phyloP scores from a whole-genome alignment of 2,797 vertebrate genomes.

The Salmo trutta region DNA sequence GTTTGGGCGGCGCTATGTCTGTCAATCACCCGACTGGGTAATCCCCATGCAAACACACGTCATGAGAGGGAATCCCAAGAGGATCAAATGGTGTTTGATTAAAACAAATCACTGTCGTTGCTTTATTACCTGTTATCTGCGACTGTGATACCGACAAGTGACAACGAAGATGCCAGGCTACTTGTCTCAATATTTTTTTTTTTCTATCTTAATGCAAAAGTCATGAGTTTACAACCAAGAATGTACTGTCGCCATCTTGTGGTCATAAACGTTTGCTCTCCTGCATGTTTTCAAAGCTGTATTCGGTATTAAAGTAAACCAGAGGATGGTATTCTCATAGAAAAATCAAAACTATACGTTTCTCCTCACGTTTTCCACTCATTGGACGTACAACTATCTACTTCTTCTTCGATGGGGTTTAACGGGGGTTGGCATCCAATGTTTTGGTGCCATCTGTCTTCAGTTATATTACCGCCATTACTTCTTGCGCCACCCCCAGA shows the following conservation, averaged over 20 bases:
- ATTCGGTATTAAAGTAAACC: too few relatives aligned
- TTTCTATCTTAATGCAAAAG: not conserved
- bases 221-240: not conserved
- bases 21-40: slow-evolving; percentile 26
- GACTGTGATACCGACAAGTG: not conserved
- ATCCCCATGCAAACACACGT: not conserved
- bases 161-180: not conserved
- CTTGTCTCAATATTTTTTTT: not conserved
- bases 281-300: not conserved
- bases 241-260: slow-evolving; percentile 17
- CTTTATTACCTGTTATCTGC: not conserved
- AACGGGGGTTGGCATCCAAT: too few relatives aligned
- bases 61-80: not conserved
- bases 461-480: too few relatives aligned
- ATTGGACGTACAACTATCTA: too few relatives aligned
- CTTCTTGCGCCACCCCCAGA: too few relatives aligned
- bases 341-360: too few relatives aligned
- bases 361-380: too few relatives aligned
- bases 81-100: not conserved
- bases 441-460: too few relatives aligned
- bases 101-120: not conserved
- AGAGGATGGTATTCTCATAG: not conserved
- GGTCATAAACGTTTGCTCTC: not conserved
- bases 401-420: too few relatives aligned
- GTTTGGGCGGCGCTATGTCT: slow-evolving; percentile 32